Percentiles rank a stretch among this genome's conserved stretches.
Evolutionary conservation across 2,113 vertebrate species (phyloP).

Genomic region (Amphiprion ocellaris): DNA sequence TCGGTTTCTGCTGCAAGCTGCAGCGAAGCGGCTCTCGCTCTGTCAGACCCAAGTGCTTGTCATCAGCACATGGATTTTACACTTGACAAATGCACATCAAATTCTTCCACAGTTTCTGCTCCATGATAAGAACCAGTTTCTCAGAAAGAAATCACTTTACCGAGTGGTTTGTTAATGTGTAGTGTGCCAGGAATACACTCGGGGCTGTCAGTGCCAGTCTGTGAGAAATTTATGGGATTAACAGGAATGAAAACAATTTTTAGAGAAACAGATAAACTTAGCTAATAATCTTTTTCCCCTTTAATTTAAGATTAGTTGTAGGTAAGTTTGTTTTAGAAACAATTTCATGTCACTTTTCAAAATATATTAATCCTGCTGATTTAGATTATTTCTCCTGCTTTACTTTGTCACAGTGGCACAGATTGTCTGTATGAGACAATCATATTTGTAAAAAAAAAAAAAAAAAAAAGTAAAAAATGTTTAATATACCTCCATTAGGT

Average conservation of each 20-base stretch:
- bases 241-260: constrained; percentile 31
- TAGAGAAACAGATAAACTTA: neutral
- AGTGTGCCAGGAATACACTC: constrained; percentile 14
- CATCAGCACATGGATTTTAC: constrained; percentile 33
- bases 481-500: no score
- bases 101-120: constrained; percentile 29
- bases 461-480: no score
- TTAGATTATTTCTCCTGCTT: neutral
- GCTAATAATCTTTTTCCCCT: neutral
- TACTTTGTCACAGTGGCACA: neutral
- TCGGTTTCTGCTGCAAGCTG: constrained; percentile 12
- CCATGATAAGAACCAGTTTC: constrained; percentile 41
- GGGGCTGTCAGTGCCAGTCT: neutral
- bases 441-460: neutral
- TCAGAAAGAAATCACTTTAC: constrained; percentile 23
- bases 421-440: neutral
- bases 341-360: neutral
- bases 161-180: constrained; percentile 5
- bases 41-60: constrained; percentile 42
- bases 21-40: constrained; percentile 18
- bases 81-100: constrained; percentile 27
- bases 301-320: neutral
- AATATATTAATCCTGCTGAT: neutral
- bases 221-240: constrained; percentile 16
- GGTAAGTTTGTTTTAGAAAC: constrained; percentile 6